Base-by-base conservation (phyloP, 2,888 invertebrate genomes). In the Oscheius myriophilus region DNA sequence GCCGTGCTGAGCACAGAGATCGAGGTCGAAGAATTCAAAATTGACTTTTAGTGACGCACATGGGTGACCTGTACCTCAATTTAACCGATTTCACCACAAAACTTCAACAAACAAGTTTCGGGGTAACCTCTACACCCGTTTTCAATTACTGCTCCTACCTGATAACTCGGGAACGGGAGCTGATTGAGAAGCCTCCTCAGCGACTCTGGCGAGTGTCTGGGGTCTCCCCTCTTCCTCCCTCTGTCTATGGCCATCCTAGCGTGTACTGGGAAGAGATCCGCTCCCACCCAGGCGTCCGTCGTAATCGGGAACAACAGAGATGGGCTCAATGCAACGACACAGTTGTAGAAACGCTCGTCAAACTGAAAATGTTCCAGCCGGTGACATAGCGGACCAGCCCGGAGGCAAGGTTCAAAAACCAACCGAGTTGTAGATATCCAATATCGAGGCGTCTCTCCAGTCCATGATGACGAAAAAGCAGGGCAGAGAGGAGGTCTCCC, bases 401-500 rank as follows among this genome's bases (percentile, higher is more conserved):
- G n/a, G n/a, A n/a, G n/a, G n/a, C n/a, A n/a, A n/a, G n/a, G n/a
- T n/a, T 33, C 12, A 41, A 0, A 52, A 18, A 12, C 52, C 6
- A 6, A 69, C 69, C 23, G 58, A 49, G 0, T 70, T 66, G 23
- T 59, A 75, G 58, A 72, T 55, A 12, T 66, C 78, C 21, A 67
- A 4, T 26, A 78, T 75, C 49, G 67, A 39, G 14, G 71, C 70
- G 0, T 43, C 45, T 25, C 71, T 64, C 79, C 79, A 79, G 12
- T 79, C 79, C 26, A 79, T 59, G 12, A 79, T 42, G 12, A 79
- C 74, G 58, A 79, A 79, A 58, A 79, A 70, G 26, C 65, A 67
- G 12, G 67, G 67, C 0, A 46, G 23, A 14, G 59, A 46, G 3
- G 54, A 16, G 0, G 63, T 43, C 2, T 65, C 65, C n/a, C 43